Evolutionary conservation across 2,888 invertebrate species (phyloP).

Genomic region (Ectobius pallidus): DNA sequence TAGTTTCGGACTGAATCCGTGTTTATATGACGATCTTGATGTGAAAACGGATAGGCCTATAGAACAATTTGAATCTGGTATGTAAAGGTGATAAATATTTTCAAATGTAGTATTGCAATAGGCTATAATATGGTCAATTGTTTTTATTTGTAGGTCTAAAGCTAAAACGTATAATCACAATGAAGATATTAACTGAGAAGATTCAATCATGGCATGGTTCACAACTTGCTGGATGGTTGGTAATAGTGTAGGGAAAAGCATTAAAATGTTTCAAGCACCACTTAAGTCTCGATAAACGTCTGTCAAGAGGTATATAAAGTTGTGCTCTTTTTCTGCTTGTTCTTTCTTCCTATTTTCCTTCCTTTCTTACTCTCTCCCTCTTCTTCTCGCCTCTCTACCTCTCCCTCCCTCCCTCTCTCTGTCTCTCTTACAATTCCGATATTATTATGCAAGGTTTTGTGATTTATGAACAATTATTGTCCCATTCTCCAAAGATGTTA

Average conservation of each 20-base stretch:
- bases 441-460: conserved; percentile 9
- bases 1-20: no score
- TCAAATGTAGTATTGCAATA: no score
- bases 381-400: no score
- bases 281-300: conserved; percentile 29
- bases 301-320: conserved; percentile 31
- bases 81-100: no score
- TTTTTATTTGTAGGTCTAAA: no score
- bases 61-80: no score
- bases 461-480: conserved; percentile 32
- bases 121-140: no score
- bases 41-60: no score
- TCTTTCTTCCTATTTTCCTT: conserved; percentile 20
- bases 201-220: conserved; percentile 22
- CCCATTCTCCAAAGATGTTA: conserved; percentile 7
- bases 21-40: no score
- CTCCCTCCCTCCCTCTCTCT: neutral
- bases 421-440: neutral
- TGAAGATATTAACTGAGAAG: conserved; percentile 10
- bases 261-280: conserved; percentile 29
- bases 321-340: conserved; percentile 24
- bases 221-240: conserved; percentile 14
- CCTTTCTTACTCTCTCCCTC: neutral
- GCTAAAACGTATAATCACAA: neutral
- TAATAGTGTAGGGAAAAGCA: neutral